Conservation (phyloP, 2,113 vertebrate species). For the Trogon surrucura region DNA sequence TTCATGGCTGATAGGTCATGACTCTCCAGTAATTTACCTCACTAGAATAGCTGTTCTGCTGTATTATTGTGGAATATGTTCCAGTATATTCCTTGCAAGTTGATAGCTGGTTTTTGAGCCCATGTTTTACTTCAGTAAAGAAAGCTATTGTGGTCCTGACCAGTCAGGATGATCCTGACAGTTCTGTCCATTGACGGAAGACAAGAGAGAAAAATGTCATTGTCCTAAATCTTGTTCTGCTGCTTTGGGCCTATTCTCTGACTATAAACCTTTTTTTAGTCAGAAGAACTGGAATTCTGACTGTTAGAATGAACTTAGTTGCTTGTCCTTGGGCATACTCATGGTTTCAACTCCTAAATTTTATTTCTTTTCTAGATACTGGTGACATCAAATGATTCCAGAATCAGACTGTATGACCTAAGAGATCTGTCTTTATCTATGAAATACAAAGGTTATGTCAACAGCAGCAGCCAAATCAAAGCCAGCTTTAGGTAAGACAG, state of each 20-base stretch:
- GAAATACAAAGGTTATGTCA: constrained; percentile 99
- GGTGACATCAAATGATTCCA: constrained; percentile 97
- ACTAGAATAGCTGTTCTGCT: background rate
- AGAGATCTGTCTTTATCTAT: constrained; percentile 97
- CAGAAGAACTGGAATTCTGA: background rate
- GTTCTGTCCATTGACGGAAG: background rate
- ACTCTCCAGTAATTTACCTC: background rate
- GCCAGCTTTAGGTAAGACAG: constrained; percentile 94
- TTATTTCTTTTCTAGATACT: constrained; percentile 83
- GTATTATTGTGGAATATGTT: background rate
- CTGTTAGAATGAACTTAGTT: background rate
- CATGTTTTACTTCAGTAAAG: background rate
- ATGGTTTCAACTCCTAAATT: background rate
- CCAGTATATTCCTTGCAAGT: background rate
- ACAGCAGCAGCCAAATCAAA: constrained; percentile 99
- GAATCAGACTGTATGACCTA: constrained; percentile 95
- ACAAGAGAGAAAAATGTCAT: background rate
- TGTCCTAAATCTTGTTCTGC: background rate
- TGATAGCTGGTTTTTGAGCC: background rate
- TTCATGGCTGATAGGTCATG: background rate
- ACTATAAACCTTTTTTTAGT: background rate
- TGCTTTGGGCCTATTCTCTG: background rate
- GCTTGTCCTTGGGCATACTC: background rate
- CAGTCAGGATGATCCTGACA: background rate
- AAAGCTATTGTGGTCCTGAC: background rate